These are phyloP conservation scores for Rhabditophanes sp. DNA, from an alignment of 2,888 invertebrate genomes.

Conservation along the genomic window DNA sequence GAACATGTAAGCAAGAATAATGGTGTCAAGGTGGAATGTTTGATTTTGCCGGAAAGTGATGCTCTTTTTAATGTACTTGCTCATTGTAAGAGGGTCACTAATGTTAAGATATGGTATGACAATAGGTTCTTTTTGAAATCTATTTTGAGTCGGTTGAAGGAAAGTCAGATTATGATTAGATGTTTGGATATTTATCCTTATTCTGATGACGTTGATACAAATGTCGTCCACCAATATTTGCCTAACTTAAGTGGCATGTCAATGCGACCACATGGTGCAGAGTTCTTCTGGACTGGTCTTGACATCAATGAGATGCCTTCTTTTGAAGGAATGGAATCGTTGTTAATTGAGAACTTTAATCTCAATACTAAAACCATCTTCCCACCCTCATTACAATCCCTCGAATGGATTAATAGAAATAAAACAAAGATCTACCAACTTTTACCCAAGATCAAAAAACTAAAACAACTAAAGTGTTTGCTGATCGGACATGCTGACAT, in stretches of 20 bases:
- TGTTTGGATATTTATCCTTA: slow-evolving; percentile 16
- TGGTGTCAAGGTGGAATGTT: slow-evolving; percentile 6
- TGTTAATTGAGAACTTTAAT: slow-evolving; percentile 13
- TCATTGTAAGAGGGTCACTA: slow-evolving; percentile 7
- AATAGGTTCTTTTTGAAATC: slow-evolving; percentile 6
- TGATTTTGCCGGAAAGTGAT: background rate
- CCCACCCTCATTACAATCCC: slow-evolving; percentile 6
- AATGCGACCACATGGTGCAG: slow-evolving; percentile 13
- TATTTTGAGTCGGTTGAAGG: slow-evolving; percentile 8
- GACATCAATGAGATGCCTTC: slow-evolving; percentile 9
- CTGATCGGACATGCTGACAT: slow-evolving; percentile 11
- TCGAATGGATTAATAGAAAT: slow-evolving; percentile 13
- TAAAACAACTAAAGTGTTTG: slow-evolving; percentile 9
- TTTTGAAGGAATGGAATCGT: slow-evolving; percentile 9
- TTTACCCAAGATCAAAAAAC: slow-evolving; percentile 7
- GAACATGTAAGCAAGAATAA: slow-evolving; percentile 9
- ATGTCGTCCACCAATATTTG: slow-evolving; percentile 10
- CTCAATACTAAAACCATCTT: slow-evolving; percentile 6
- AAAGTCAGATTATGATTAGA: slow-evolving; percentile 8
- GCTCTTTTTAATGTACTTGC: slow-evolving; percentile 5
- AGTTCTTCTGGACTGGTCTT: slow-evolving; percentile 14
- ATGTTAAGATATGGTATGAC: slow-evolving; percentile 13
- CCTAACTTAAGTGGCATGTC: slow-evolving; percentile 13
- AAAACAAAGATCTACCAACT: slow-evolving; percentile 7
- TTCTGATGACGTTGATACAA: slow-evolving; percentile 10